These are phyloP conservation scores for Dolichotis patagonum DNA, from an alignment of 2,113 vertebrate species.

Conservation along the genomic window DNA sequence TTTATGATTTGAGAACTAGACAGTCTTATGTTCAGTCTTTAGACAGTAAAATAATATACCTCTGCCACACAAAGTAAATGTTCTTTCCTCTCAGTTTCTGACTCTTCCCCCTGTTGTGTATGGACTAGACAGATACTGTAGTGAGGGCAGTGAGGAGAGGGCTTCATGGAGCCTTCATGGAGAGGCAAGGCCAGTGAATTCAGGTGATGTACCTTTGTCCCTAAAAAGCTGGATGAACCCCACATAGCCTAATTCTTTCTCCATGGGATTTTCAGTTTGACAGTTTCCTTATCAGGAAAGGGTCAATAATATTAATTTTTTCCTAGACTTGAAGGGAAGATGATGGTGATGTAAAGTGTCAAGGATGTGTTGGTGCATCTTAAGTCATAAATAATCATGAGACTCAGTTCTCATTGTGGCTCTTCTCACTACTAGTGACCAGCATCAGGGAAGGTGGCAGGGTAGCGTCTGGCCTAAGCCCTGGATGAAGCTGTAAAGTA, in stretches of 20 bases:
- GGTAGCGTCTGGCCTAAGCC: not conserved
- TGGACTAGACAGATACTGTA: not conserved
- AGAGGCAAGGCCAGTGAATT: not conserved
- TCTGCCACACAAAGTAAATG: not conserved
- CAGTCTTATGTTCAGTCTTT: not conserved
- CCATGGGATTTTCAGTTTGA: not conserved
- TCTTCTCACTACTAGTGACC: not conserved
- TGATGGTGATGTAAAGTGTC: not conserved
- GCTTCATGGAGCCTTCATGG: not conserved
- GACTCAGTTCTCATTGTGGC: too few relatives aligned
- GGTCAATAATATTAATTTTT: not conserved
- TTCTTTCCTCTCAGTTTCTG: not conserved
- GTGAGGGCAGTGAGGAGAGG: not conserved
- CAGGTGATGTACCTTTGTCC: not conserved
- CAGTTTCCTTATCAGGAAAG: not conserved
- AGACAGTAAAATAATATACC: not conserved
- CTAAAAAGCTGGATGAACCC: not conserved
- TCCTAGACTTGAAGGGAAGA: not conserved
- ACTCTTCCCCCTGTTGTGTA: not conserved
- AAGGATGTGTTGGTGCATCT: accelerated
- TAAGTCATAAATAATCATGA: too few relatives aligned
- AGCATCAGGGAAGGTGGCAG: accelerated
- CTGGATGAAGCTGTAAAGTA: not conserved
- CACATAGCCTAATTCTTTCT: not conserved
- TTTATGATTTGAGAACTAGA: not conserved